Base-by-base conservation (phyloP, 2,113 vertebrate species). In the Planiliza haematocheilus region DNA sequence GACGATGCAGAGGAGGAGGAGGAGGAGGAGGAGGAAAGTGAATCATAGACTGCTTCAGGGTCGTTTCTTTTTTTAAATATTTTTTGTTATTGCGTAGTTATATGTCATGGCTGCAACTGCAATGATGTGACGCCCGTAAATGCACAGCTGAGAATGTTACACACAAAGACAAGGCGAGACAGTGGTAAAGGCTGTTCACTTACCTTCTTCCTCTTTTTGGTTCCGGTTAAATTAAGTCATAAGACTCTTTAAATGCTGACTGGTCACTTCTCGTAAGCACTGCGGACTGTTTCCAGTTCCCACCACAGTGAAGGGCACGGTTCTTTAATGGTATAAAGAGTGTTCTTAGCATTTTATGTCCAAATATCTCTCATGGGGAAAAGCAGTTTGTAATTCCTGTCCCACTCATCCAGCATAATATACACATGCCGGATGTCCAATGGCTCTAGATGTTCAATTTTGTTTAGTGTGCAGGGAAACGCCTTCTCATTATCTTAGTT, bases 231-330 rank as follows among this genome's bases (percentile, higher is more conserved):
- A 42, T 4, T 4, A 0, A 21, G 16, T 30, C 8, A 10, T 0
- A 10, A 10, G 2, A 0, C 10, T 1, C 0, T 0, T 8, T 0
- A 34, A 38, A 10, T 43, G 41, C 17, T 55, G 45, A 58, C 50
- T 62, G 21, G 3, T 20, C 7, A 50, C 53, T 17, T 52, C 0
- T 53, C 38, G 7, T 37, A 42, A 30, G 24, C 14, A 24, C 7
- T 1, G 1, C 7, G 8, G 61, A 2, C 51, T 0, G 10, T 16
- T 20, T 21, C 5, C 38, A 45, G 7, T 16, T 46, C 16, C 16
- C n/a, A 2, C 4, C 4, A 5, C 4, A 30, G 8, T 39, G n/a
- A 10, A 1, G 14, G 38, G 12, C 11, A 1, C 21, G 18, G 8
- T 7, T 14, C 20, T 8, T 48, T 7, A 1, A 14, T 12, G 1